Evolutionary conservation across 2,113 vertebrate genomes (phyloP), one percentile per base, ranked within the genome.

Genomic region (Irena cyanogastra): DNA sequence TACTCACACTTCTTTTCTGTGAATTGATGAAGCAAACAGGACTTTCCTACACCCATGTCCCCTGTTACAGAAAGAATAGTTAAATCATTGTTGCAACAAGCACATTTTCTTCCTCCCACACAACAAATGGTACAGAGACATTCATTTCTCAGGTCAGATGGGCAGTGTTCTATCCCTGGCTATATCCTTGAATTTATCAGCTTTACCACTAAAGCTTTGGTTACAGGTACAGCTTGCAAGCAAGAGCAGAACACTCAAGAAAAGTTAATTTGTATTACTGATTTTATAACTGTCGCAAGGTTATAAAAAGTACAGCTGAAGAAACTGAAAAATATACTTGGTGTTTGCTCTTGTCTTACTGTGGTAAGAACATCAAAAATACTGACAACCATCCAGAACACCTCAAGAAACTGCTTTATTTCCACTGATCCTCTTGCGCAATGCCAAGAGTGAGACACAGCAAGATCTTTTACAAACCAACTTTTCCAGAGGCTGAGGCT

Each of bases 1-100:
- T 94, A 98, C 99, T 99, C 98, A 99, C 99, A 99, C 98, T 99
- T 99, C 97, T 99, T 99, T 98, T 99, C 99, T 97, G 99, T 99
- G 97, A 99, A 99, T 27, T 99, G 99, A 88, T 99, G 99, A 93
- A 99, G 99, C 96, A 99, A 98, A 97, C 99, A 99, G 42, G 99
- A 99, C 97, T 99, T 99, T 94, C 99, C 99, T 93, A 99, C 99
- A 88, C 99, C 99, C 99, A 99, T 99, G 93, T 99, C 99, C 95
- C 99, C 99, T 99, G 97, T 94, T 59, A 69, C 75, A 90, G 97
- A 92, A 91, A 96, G 83, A 92, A 93, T 0, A 65, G 88, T 92
- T 90, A 89, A 88, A 56, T 60, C 53, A n/a, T 5, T 37, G 75
- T 88, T 89, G 83, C 31, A 92, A 81, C 37, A 56, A 89, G 24